Conservation (phyloP, 92 coral and sea anemone genomes). For the Paramuricea clavata region DNA sequence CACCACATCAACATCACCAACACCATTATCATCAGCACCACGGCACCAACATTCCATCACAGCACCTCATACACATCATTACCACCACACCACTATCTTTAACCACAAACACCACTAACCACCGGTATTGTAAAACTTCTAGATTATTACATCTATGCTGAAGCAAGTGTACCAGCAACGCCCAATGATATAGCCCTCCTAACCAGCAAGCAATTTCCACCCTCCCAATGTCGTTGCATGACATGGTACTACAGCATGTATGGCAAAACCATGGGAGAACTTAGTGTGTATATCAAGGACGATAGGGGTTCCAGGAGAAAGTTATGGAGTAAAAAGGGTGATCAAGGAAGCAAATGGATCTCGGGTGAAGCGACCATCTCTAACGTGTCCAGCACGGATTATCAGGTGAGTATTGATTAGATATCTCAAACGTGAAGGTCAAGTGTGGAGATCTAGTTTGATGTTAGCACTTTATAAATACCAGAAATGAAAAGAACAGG, state of each 20-base stretch:
- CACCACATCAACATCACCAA: too few species aligned
- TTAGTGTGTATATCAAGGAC: conserved; percentile 68
- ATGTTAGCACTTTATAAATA: too few species aligned
- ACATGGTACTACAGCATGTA: conserved; percentile 88
- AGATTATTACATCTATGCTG: conserved; percentile 75
- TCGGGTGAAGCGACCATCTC: conserved; percentile 19
- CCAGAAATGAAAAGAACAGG: too few species aligned
- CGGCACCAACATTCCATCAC: too few species aligned
- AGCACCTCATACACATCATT: background rate
- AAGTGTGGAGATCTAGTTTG: too few species aligned
- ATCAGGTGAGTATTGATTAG: conserved; percentile 19
- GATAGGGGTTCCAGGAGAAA: conserved; percentile 66
- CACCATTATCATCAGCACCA: too few species aligned
- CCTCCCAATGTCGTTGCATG: conserved; percentile 78
- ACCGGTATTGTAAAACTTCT: too few species aligned
- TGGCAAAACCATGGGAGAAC: conserved; percentile 78
- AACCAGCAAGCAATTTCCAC: conserved; percentile 74
- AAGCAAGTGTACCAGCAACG: conserved; percentile 70
- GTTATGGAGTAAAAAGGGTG: conserved; percentile 76
- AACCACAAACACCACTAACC: too few species aligned
- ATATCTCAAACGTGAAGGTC: too few species aligned
- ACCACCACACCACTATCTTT: background rate
- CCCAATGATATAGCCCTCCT: conserved; percentile 63
- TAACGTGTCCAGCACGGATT: background rate
- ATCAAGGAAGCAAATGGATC: conserved; percentile 83